Conservation (phyloP, 2,113 vertebrate genomes). For the Manacus vitellinus region DNA sequence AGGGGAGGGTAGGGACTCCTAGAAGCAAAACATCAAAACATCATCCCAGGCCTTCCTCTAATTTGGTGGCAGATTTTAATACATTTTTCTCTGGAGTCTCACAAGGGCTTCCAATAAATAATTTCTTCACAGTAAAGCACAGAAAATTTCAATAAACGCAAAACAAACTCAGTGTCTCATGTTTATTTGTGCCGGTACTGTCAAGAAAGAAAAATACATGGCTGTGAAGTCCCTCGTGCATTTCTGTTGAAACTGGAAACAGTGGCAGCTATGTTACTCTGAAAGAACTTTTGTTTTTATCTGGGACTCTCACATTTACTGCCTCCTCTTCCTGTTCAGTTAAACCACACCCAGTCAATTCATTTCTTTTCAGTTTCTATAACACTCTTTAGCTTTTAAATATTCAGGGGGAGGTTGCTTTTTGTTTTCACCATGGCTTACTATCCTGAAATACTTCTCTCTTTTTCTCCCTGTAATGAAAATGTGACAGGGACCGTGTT, state of each 20-base stretch:
- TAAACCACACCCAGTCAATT: neutral
- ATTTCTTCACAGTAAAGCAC: neutral
- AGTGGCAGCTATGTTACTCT: rapidly evolving
- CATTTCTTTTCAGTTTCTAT: neutral
- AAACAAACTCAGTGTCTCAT: neutral
- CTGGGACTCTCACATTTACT: neutral
- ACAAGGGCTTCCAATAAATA: neutral
- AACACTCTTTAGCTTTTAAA: neutral
- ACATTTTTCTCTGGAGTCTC: neutral
- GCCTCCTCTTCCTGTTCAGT: neutral
- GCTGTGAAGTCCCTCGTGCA: neutral
- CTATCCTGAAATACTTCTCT: neutral
- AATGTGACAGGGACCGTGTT: neutral
- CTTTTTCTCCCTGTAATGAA: neutral
- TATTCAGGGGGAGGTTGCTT: neutral
- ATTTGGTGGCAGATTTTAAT: neutral
- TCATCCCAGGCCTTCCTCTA: neutral
- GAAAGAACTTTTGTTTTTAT: neutral
- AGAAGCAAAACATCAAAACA: neutral
- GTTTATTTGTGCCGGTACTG: neutral
- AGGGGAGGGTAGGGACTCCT: neutral
- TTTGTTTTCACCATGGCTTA: neutral
- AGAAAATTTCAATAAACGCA: neutral
- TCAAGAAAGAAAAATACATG: neutral
- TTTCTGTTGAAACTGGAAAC: neutral